Evolutionary conservation across 2,113 vertebrate genomes (phyloP).

Genomic region (Centrocercus urophasianus): DNA sequence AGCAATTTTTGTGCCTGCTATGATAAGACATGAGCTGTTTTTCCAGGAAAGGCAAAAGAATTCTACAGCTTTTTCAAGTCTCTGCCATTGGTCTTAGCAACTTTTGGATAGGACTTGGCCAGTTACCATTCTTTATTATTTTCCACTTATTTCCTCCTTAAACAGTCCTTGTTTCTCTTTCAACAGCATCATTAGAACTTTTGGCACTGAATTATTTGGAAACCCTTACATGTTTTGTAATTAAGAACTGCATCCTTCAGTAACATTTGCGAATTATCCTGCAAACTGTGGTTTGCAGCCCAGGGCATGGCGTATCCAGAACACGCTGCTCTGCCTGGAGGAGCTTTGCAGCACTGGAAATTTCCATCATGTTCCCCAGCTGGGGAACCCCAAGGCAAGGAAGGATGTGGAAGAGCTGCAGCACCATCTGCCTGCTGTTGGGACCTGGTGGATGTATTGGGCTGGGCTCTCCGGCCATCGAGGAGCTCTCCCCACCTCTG

Average conservation of each 20-base stretch:
- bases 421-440: neutral
- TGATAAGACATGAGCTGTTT: neutral
- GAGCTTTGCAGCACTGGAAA: neutral
- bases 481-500: neutral
- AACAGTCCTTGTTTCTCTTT: neutral
- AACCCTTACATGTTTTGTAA: neutral
- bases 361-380: accelerated
- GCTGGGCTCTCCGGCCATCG: neutral
- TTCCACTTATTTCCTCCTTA: neutral
- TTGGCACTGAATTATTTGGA: neutral
- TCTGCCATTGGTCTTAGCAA: neutral
- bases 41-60: neutral
- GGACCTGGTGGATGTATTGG: neutral
- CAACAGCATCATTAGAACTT: neutral
- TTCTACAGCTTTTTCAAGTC: neutral
- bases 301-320: neutral
- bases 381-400: neutral
- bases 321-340: neutral
- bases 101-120: neutral
- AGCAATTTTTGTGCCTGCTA: neutral
- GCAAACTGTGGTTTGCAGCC: neutral
- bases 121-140: neutral
- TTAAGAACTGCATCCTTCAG: neutral
- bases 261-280: neutral
- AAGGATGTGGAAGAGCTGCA: neutral